These are phyloP conservation scores for Schizothorax lantsangensis DNA, from an alignment of 2,797 vertebrate species.

Conservation along the genomic window DNA sequence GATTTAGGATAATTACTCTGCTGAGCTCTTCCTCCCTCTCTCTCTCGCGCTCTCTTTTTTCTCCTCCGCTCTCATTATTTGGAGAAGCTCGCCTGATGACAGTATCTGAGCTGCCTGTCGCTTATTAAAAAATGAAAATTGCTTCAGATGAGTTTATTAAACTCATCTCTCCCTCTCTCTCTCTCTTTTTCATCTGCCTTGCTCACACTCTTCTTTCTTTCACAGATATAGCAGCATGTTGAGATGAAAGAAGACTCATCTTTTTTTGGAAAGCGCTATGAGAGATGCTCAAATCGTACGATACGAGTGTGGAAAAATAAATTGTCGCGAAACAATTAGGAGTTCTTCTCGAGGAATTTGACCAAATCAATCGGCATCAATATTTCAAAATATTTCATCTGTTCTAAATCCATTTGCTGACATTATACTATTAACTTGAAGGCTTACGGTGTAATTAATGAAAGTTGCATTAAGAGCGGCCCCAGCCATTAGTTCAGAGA, in stretches of 20 bases:
- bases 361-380: constrained; percentile 43
- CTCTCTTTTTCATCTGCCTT: constrained; percentile 57
- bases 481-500: constrained; percentile 58
- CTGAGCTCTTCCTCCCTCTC: constrained; percentile 55
- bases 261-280: constrained; percentile 12
- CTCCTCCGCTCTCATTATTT: constrained; percentile 70
- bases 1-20: constrained; percentile 80
- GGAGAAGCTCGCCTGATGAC: constrained; percentile 74
- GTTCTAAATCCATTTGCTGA: constrained; percentile 48
- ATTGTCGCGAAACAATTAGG: constrained; percentile 16
- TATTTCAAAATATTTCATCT: constrained; percentile 51
- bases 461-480: constrained; percentile 55
- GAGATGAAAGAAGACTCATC: constrained; percentile 38
- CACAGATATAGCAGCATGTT: constrained; percentile 33
- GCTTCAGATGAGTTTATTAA: constrained; percentile 79
- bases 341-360: constrained; percentile 7
- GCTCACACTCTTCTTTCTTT: constrained; percentile 36
- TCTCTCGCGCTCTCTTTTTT: constrained; percentile 65
- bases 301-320: neutral
- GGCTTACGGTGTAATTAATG: constrained; percentile 60
- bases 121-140: constrained; percentile 79
- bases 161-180: constrained; percentile 59
- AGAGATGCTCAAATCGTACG: constrained; percentile 1
- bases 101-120: constrained; percentile 78
- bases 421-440: constrained; percentile 41